Evolutionary conservation across 2,113 vertebrate genomes (phyloP).

Genomic region (Notothenia rossii): DNA sequence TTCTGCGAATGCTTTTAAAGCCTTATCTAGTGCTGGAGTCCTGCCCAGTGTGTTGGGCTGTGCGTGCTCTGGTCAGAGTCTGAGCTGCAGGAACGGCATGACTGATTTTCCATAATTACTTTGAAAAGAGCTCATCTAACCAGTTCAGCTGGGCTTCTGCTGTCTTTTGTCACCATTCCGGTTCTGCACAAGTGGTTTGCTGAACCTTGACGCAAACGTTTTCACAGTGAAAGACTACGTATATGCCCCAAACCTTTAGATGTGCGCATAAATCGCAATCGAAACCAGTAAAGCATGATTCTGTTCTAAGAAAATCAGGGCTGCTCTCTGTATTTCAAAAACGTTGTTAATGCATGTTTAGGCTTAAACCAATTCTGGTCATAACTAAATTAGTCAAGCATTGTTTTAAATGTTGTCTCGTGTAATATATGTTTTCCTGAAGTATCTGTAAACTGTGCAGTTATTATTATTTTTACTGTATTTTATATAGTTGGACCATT

Average conservation of each 20-base stretch:
- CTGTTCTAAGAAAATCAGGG: not conserved
- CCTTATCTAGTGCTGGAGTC: not conserved
- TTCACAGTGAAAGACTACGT: not conserved
- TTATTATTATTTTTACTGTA: not conserved
- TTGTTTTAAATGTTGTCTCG: not conserved
- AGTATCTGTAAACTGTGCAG: not conserved
- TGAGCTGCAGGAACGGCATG: not conserved
- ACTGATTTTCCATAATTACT: not conserved
- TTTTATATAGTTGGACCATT: not conserved
- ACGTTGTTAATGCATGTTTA: not conserved
- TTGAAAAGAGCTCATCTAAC: not conserved
- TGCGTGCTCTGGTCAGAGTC: not conserved
- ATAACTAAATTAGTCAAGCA: not conserved
- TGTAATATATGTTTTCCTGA: not conserved
- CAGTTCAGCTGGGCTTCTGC: not conserved
- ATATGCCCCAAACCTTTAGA: not conserved
- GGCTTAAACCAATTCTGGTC: not conserved
- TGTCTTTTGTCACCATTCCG: not conserved
- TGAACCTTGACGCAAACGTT: not conserved
- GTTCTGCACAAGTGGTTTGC: not conserved
- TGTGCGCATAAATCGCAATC: not conserved
- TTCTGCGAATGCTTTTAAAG: not conserved
- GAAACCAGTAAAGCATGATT: not conserved
- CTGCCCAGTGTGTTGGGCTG: not conserved
- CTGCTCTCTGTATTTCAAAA: not conserved